phyloP scores from a whole-genome alignment of 2,797 vertebrate species.

The Lagocephalus sceleratus region DNA sequence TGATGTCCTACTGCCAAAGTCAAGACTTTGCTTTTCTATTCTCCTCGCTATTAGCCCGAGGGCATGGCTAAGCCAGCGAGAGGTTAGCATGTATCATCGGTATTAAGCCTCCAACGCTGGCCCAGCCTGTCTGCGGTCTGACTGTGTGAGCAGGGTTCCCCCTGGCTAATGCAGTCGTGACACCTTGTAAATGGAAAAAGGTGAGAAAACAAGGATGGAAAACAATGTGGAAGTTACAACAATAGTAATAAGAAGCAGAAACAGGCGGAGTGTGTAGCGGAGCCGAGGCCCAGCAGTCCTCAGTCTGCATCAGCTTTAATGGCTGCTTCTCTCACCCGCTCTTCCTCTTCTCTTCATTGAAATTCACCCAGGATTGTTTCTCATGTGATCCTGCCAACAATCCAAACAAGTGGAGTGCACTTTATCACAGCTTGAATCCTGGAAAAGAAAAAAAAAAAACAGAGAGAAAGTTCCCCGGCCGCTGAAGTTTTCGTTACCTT shows the following conservation, averaged over 20 bases:
- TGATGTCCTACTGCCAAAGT: constrained; percentile 28
- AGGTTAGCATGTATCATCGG: constrained; percentile 63
- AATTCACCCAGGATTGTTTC: too few species aligned
- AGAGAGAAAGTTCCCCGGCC: not conserved
- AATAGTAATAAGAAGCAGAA: constrained; percentile 17
- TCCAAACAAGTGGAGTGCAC: too few species aligned
- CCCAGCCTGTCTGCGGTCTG: constrained; percentile 51
- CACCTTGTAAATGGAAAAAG: constrained; percentile 35
- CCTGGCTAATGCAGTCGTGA: constrained; percentile 45
- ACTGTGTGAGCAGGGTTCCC: constrained; percentile 49
- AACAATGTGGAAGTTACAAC: constrained; percentile 22
- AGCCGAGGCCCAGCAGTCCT: too few species aligned
- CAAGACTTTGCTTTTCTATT: constrained; percentile 47
- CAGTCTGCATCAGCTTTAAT: too few species aligned
- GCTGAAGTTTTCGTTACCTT: not conserved
- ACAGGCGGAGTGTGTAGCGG: not conserved
- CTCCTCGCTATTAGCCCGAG: constrained; percentile 52
- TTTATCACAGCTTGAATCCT: too few species aligned
- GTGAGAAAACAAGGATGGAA: constrained; percentile 11
- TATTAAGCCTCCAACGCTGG: constrained; percentile 49
- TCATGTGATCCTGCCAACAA: too few species aligned
- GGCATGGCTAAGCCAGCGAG: constrained; percentile 62
- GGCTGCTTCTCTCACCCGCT: too few species aligned
- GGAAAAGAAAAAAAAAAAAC: not conserved
- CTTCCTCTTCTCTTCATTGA: too few species aligned